Conservation (phyloP, 2,888 invertebrate species). For the Noctuana brunneofusca region DNA sequence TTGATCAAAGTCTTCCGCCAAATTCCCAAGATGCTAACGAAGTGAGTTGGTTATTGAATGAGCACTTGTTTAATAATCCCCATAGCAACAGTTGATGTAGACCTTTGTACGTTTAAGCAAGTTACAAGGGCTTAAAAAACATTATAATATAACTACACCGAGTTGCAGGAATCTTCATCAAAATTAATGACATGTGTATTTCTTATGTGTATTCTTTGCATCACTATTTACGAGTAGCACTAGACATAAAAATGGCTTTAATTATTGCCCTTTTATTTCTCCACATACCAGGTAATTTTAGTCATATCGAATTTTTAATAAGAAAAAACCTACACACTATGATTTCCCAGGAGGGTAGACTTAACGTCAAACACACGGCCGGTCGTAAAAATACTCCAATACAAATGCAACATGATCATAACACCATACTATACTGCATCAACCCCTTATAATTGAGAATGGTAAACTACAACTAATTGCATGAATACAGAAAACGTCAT, state of each 20-base stretch:
- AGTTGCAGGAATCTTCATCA: too few species aligned
- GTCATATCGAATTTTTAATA: not conserved
- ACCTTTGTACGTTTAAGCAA: not conserved
- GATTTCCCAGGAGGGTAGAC: slow-evolving; percentile 8
- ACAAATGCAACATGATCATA: not conserved
- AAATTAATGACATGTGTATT: too few species aligned
- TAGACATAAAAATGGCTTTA: too few species aligned
- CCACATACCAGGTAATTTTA: not conserved
- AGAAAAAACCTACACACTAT: not conserved
- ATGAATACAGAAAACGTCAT: too few species aligned
- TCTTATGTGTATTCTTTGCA: too few species aligned
- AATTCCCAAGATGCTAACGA: slow-evolving; percentile 22
- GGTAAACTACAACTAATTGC: too few species aligned
- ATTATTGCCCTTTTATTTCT: too few species aligned
- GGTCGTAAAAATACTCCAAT: slow-evolving; percentile 7
- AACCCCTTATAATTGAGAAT: too few species aligned
- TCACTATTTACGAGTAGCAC: too few species aligned
- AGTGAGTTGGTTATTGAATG: slow-evolving; percentile 10
- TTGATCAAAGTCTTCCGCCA: slow-evolving; percentile 24
- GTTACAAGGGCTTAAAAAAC: too few species aligned
- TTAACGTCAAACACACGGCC: not conserved
- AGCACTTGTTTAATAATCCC: slow-evolving; percentile 15
- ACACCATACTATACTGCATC: not conserved
- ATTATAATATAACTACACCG: too few species aligned
- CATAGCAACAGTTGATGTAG: not conserved